phyloP scores from a whole-genome alignment of 2,113 vertebrate species.

The Pachyramphus minor region DNA sequence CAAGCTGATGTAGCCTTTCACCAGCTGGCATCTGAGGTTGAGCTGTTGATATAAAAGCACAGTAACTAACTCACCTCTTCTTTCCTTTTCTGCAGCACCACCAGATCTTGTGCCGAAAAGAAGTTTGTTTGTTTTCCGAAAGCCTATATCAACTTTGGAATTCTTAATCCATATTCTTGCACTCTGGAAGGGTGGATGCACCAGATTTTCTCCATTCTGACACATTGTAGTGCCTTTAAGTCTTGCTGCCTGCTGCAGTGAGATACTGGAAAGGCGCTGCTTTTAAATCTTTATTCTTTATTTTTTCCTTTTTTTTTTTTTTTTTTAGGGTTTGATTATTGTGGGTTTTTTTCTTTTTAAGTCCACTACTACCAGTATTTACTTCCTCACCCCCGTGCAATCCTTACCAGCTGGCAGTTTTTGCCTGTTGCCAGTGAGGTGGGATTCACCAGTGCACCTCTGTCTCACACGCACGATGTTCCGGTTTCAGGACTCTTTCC shows the following conservation, averaged over 20 bases:
- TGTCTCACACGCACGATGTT: conserved; percentile 32
- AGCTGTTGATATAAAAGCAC: background rate
- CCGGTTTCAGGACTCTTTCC: conserved; percentile 68
- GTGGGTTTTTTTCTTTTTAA: conserved; percentile 23
- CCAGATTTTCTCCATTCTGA: conserved; percentile 66
- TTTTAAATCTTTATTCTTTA: conserved; percentile 45
- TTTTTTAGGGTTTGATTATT: background rate
- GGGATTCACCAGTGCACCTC: conserved; percentile 6
- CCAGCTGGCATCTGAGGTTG: background rate
- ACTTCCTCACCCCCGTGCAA: background rate
- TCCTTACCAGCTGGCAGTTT: background rate
- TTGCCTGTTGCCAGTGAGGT: background rate
- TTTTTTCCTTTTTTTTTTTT: background rate
- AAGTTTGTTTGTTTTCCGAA: conserved; percentile 46
- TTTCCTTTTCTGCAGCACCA: conserved; percentile 52
- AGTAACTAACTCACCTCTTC: background rate
- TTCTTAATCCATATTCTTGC: conserved; percentile 64
- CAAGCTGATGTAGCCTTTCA: background rate
- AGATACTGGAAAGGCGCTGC: conserved; percentile 71
- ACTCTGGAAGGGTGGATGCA: conserved; percentile 65
- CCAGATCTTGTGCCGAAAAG: conserved; percentile 28
- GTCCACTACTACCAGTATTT: conserved; percentile 37
- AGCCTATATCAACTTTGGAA: conserved; percentile 16
- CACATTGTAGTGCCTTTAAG: conserved; percentile 82
- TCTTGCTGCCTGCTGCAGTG: conserved; percentile 68